Evolutionary conservation across 64 coral and sea anemone genomes (phyloP).

Genomic region (Pocillopora damicornis): DNA sequence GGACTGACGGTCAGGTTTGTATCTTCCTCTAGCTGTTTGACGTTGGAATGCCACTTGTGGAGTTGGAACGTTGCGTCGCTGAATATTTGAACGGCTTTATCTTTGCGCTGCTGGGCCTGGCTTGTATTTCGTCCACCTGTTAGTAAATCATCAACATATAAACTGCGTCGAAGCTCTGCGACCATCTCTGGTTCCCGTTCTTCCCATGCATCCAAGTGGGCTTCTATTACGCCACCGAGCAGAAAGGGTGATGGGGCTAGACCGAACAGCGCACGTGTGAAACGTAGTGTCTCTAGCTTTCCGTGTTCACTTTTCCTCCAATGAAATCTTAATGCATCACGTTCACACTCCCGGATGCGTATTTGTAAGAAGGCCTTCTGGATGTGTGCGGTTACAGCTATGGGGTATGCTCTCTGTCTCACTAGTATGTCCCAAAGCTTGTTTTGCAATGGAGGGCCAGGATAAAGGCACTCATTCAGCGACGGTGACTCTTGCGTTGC

Average conservation of each 20-base stretch:
- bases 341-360: conserved; percentile 3
- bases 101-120: conserved; percentile 20
- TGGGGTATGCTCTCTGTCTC: conserved; percentile 5
- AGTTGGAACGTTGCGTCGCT: conserved; percentile 35
- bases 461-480: conserved; percentile 29
- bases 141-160: conserved; percentile 24
- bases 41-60: conserved; percentile 56
- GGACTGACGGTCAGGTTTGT: conserved; percentile 3
- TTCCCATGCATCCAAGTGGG: conserved; percentile 3
- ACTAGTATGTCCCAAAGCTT: conserved; percentile 35
- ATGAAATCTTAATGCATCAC: conserved; percentile 32
- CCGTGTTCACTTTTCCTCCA: conserved; percentile 16
- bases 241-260: conserved; percentile 32
- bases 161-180: conserved; percentile 19
- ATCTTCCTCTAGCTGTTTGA: conserved; percentile 24
- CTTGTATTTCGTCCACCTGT: conserved; percentile 21
- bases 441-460: conserved; percentile 31
- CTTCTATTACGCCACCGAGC: conserved; percentile 24
- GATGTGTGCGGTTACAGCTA: conserved; percentile 16
- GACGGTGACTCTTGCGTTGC: conserved; percentile 11
- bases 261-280: conserved; percentile 14
- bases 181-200: conserved; percentile 30
- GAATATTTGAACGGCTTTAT: conserved; percentile 46
- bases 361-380: conserved; percentile 25
- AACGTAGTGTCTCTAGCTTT: conserved; percentile 22